Conservation (phyloP, 2,113 vertebrate species). For the Dicrurus megarhynchus region DNA sequence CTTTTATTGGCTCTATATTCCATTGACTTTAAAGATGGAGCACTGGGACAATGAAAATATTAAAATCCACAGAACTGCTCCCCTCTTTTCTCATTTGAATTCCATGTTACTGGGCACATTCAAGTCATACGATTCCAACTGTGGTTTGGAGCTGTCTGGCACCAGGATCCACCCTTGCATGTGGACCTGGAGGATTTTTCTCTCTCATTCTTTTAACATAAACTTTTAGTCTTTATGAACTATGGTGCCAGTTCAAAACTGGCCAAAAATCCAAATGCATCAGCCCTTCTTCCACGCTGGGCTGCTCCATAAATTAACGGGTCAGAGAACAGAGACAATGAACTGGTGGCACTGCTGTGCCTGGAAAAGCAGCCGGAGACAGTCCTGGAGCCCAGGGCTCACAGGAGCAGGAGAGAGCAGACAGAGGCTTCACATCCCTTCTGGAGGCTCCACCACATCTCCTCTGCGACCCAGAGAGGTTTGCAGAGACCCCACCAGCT, state of each 20-base stretch:
- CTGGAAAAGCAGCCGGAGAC: not conserved
- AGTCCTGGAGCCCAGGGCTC: not conserved
- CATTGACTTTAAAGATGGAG: not conserved
- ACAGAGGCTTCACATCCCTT: not conserved
- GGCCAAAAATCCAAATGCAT: not conserved
- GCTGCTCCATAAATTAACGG: not conserved
- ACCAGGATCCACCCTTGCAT: not conserved
- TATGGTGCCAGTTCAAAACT: fast-evolving
- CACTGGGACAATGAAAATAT: not conserved
- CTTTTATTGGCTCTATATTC: not conserved
- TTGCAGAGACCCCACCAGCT: not conserved
- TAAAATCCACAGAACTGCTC: not conserved
- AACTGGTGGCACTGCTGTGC: not conserved
- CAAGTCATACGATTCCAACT: not conserved
- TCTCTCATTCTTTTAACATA: not conserved
- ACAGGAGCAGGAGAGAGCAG: not conserved
- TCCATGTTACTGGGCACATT: not conserved
- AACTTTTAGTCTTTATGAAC: not conserved
- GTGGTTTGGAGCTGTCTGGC: not conserved
- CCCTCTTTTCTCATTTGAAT: not conserved
- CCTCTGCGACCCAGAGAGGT: fast-evolving
- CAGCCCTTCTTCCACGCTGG: not conserved
- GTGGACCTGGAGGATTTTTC: not conserved
- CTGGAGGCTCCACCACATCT: not conserved
- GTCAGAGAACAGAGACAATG: not conserved